Base-by-base conservation (phyloP, 2,113 vertebrate genomes). In the Festucalex cinctus region DNA sequence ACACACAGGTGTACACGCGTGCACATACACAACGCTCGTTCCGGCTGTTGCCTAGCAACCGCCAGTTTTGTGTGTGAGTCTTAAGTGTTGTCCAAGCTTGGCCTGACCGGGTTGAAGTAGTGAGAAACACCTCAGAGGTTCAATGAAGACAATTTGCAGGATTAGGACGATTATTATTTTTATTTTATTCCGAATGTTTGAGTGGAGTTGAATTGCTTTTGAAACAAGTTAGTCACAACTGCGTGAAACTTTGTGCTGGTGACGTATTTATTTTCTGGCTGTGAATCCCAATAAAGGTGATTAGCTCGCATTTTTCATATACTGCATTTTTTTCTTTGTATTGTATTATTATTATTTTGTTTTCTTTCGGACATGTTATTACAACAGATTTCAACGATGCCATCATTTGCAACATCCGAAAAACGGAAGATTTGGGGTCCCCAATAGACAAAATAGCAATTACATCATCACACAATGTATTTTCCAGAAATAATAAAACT, bases 11-110 rank as follows among this genome's bases (percentile, higher is more conserved):
- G 71, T 32, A 4, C 28, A 4, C 75, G 69, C 14, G 17, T 5
- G 5, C 44, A 60, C 79, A 63, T 6, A 73, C 75, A 65, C 70
- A 76, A 68, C 81, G 77, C 87, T 90, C 89, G 89, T 88, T 90
- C 86, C 74, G 88, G 88, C 88, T 92, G 92, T 93, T 93, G 91
- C 92, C 86, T 91, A 88, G 91, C 92, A 92, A 92, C 91, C 37
- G n/a, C 22, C 3, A 14, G 5, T 62, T 57, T 13, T 62, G 37
- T 62, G 60, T 26, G 36, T 7, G n/a, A 1, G 32, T 2, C 19
- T 12, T 32, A n/a, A 12, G 24, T 5, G 51, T 87, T 92, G 91
- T 91, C 90, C 89, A 88, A 88, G 85, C 73, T 73, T 88, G 75
- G 86, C 75, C 58, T n/a, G 20, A 19, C 9, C 20, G 9, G 65